Evolutionary conservation across 2,888 invertebrate species (phyloP).

Genomic region (Atherix ibis): DNA sequence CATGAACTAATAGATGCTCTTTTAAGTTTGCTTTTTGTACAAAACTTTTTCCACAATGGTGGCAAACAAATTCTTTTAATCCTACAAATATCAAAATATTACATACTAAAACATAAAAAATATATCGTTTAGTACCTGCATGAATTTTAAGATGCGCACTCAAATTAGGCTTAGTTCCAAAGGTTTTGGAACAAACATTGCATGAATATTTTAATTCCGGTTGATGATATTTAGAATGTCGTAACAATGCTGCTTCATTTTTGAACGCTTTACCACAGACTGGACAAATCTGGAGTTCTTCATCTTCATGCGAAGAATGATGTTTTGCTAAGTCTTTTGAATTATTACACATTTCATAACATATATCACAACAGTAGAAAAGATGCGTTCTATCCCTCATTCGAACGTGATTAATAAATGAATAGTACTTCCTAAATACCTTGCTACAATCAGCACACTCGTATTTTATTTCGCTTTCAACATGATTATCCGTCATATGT

Average conservation of each 20-base stretch:
- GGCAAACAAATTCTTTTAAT: constrained; percentile 29
- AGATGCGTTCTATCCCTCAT: constrained; percentile 16
- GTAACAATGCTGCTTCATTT: constrained; percentile 12
- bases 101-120: neutral
- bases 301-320: constrained; percentile 9
- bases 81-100: constrained; percentile 10
- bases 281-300: constrained; percentile 13
- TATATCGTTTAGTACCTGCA: constrained; percentile 14
- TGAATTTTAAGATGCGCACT: constrained; percentile 18
- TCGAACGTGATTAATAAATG: constrained; percentile 20
- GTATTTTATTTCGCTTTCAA: constrained; percentile 11
- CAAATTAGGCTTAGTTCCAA: constrained; percentile 14
- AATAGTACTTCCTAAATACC: constrained; percentile 16
- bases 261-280: constrained; percentile 18
- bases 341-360: constrained; percentile 12
- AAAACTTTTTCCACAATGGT: constrained; percentile 36
- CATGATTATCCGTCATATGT: constrained; percentile 7
- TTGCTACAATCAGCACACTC: constrained; percentile 20
- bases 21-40: constrained; percentile 34
- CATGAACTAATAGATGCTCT: constrained; percentile 37
- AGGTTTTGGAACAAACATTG: constrained; percentile 14
- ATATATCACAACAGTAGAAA: constrained; percentile 17
- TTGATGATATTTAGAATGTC: constrained; percentile 16
- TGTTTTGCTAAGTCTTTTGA: constrained; percentile 13
- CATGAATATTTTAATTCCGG: constrained; percentile 11